These are phyloP conservation scores for Nasonia longicornis DNA, from an alignment of 1,140 invertebrate species.

Conservation along the genomic window DNA sequence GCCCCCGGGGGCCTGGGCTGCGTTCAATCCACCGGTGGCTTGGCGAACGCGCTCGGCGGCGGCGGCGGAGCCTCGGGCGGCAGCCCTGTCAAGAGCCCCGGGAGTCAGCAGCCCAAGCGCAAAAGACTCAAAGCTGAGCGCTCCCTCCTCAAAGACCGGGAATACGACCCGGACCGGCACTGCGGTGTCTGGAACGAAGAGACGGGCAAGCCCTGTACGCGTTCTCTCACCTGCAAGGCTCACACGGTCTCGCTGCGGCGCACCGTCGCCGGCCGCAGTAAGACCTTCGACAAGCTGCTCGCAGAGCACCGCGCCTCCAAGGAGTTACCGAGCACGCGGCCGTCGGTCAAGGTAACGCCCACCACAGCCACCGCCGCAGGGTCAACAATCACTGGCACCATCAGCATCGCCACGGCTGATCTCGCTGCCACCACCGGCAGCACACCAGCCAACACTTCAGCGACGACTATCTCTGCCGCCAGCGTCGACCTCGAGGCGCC, in stretches of 20 bases:
- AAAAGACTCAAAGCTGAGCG: slow-evolving; percentile 71
- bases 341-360: slow-evolving; percentile 59
- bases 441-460: slow-evolving; percentile 48
- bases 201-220: slow-evolving; percentile 80
- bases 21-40: slow-evolving; percentile 45
- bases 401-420: slow-evolving; percentile 51
- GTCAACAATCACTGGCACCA: slow-evolving; percentile 37
- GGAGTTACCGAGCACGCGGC: slow-evolving; percentile 64
- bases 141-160: slow-evolving; percentile 76
- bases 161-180: slow-evolving; percentile 85
- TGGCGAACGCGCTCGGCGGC: slow-evolving; percentile 32
- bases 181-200: slow-evolving; percentile 82
- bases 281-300: slow-evolving; percentile 84
- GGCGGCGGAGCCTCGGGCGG: slow-evolving; percentile 46
- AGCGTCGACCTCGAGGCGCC: slow-evolving; percentile 58
- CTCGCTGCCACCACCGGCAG: slow-evolving; percentile 60
- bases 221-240: slow-evolving; percentile 87
- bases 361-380: slow-evolving; percentile 52
- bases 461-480: neutral
- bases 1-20: slow-evolving; percentile 2
- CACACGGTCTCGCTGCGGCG: slow-evolving; percentile 82
- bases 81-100: slow-evolving; percentile 62
- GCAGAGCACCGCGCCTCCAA: slow-evolving; percentile 81
- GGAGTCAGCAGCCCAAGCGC: slow-evolving; percentile 63
- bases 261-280: slow-evolving; percentile 79